phyloP scores from a whole-genome alignment of 2,797 vertebrate species.

The Tachyglossus aculeatus region DNA sequence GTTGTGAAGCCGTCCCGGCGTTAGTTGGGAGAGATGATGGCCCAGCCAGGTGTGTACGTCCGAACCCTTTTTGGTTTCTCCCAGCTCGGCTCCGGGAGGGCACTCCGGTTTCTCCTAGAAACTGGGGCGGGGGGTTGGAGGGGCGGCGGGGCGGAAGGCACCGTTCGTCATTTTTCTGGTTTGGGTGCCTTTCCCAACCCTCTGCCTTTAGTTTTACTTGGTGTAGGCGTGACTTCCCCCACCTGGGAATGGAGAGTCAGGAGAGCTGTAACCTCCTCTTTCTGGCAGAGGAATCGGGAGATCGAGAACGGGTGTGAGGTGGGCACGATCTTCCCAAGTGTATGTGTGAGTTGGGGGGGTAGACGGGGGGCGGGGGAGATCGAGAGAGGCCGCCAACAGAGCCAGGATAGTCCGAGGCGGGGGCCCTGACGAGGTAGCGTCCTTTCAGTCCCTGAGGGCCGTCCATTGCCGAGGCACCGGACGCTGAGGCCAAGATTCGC shows the following conservation, averaged over 20 bases:
- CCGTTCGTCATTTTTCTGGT: background rate
- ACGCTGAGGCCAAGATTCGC: background rate
- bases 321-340: no score
- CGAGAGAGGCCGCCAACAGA: no score
- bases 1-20: background rate
- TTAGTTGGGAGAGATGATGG: background rate
- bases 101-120: constrained; percentile 1
- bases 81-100: constrained; percentile 14
- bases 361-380: no score
- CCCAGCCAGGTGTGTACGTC: background rate
- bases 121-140: background rate
- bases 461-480: background rate
- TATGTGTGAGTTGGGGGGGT: no score
- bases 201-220: background rate
- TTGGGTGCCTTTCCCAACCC: background rate
- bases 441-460: background rate
- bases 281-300: background rate
- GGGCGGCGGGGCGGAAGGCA: background rate
- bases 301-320: background rate
- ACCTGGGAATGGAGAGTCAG: background rate
- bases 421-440: background rate
- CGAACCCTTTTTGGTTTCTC: background rate
- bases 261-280: background rate
- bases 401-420: no score
- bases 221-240: background rate